A percentile compares a stretch with the other conserved stretches of the same genome.
Evolutionary conservation across 2,888 invertebrate species (phyloP).

Genomic region (Stenoptilia bipunctidactyla): DNA sequence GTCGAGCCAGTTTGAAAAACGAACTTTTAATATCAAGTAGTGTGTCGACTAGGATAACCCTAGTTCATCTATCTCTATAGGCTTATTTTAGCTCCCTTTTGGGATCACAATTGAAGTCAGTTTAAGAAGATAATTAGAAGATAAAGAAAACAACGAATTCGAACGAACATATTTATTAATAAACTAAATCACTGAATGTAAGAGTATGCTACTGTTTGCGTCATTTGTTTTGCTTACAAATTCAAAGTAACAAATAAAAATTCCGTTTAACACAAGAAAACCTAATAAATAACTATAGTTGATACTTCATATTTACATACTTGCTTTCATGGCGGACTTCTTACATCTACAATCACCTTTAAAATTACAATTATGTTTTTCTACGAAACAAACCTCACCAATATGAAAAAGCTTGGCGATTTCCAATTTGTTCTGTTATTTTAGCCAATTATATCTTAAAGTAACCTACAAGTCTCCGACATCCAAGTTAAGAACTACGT

Average conservation of each 20-base stretch:
- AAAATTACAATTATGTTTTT: slow-evolving; percentile 22
- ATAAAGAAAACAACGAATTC: slow-evolving; percentile 19
- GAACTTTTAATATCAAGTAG: too few relatives aligned
- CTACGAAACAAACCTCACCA: slow-evolving; percentile 26
- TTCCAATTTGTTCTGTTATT: too few relatives aligned
- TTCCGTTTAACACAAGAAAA: slow-evolving; percentile 35
- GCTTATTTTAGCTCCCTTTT: too few relatives aligned
- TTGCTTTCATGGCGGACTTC: slow-evolving; percentile 42
- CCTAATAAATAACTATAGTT: slow-evolving; percentile 28
- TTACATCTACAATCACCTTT: slow-evolving; percentile 49
- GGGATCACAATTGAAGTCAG: too few relatives aligned
- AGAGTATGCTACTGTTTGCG: slow-evolving; percentile 45
- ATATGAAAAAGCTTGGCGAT: slow-evolving; percentile 16
- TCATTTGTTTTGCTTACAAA: slow-evolving; percentile 35
- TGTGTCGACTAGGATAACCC: too few relatives aligned
- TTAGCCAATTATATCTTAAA: too few relatives aligned
- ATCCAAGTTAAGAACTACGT: too few relatives aligned
- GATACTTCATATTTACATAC: slow-evolving; percentile 42
- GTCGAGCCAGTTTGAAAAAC: too few relatives aligned
- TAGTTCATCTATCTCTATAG: too few relatives aligned
- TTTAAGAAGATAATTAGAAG: too few relatives aligned
- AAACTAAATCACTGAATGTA: slow-evolving; percentile 55
- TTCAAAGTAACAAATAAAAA: slow-evolving; percentile 40
- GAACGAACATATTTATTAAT: slow-evolving; percentile 60
- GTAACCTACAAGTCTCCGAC: too few relatives aligned